Evolutionary conservation across 2,888 invertebrate genomes (phyloP), one percentile per base, ranked within the genome.

Genomic region (Chelonus formosanus): DNA sequence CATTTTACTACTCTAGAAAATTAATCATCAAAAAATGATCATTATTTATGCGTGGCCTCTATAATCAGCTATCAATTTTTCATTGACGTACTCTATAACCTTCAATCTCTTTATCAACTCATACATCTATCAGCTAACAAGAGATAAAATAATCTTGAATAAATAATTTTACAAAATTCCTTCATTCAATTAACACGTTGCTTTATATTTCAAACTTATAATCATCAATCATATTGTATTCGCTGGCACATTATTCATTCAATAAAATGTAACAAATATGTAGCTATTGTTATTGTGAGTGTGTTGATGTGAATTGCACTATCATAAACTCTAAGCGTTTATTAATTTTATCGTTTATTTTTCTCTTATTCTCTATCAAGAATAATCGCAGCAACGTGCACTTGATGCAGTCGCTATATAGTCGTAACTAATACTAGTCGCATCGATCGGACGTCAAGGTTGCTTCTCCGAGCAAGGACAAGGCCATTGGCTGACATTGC

Each of bases 391-490:
- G 36, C 20, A 34, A 63, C 44, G 8, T 43, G 54, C 20, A 58
- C 48, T 65, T 53, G 68, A 45, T 59, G 67, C 68, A 69, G 66
- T 68, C 54, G 61, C 59, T 20, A 20, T 20, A 20, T 60, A 65
- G 65, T 61, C 53, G 40, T 40, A 61, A 45, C 54, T 62, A 55
- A 45, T 66, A 67, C 40, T 71, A 69, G 65, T 72, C 71, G 76
- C 77, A 80, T 80, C 79, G 80, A 80, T 80, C 79, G 74, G 70
- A 73, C 74, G 75, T 72, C 78, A 79, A 80, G 80, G 80, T 66
- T 72, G 71, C 52, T 71, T 69, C 68, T 69, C 66, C 78, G 80
- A 78, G 78, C 79, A 80, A 80, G 80, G 79, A 78, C 80, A 80
- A 80, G 80, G 80, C 76, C 78, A 73, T 74, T 73, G 73, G 76